These are phyloP conservation scores for Mnemiopsis leidyi DNA, from an alignment of 37 sponge, comb jelly and placozoan genomes.

Conservation along the genomic window DNA sequence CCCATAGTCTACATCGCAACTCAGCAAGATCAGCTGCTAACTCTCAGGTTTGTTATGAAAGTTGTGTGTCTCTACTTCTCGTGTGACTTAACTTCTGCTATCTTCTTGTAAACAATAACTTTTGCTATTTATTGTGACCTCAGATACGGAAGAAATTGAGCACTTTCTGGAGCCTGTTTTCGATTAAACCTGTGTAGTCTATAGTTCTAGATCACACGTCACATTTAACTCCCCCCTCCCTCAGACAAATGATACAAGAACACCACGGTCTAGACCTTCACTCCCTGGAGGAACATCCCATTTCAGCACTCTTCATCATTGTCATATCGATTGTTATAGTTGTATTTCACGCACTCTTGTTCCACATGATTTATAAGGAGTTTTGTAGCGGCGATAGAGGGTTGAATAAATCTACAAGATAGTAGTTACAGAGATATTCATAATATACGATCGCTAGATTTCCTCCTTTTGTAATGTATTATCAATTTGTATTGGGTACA, in stretches of 20 bases:
- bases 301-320: constrained; percentile 60
- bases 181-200: too few species aligned
- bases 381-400: constrained; percentile 34
- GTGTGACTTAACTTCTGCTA: too few species aligned
- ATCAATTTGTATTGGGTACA: too few species aligned
- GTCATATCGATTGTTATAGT: constrained; percentile 19
- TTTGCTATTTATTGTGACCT: too few species aligned
- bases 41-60: constrained; percentile 44
- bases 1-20: constrained; percentile 34
- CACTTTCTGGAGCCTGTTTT: too few species aligned
- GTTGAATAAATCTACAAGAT: background rate
- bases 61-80: too few species aligned
- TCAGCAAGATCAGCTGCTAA: constrained; percentile 5
- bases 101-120: too few species aligned
- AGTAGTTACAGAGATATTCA: too few species aligned
- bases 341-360: constrained; percentile 43
- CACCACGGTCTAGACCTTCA: constrained; percentile 61
- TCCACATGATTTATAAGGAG: constrained; percentile 56
- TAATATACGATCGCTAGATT: too few species aligned
- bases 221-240: background rate
- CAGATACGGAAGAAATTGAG: too few species aligned
- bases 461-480: too few species aligned
- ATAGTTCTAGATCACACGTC: too few species aligned
- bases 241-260: constrained; percentile 41
- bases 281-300: constrained; percentile 60